Base-by-base conservation (phyloP, 1,140 invertebrate genomes). In the Meloidogyne hapla region DNA sequence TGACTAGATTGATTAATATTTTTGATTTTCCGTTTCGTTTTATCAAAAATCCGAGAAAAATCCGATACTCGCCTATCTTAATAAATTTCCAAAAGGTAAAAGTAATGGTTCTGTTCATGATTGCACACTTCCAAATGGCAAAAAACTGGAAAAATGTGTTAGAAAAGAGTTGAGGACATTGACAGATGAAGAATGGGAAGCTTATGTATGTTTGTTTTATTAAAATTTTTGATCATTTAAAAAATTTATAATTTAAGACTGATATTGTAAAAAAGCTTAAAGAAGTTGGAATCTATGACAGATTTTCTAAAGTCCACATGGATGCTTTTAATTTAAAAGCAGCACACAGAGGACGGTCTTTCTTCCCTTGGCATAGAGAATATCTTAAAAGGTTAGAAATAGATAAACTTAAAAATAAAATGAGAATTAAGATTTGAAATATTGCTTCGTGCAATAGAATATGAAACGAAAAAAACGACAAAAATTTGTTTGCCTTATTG, bases 101-200 rank as follows among this genome's bases (percentile, higher is more conserved):
- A n/a, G 3, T 6, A 18, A 56, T 56, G 48, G 48, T 15, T 15
- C 9, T n/a, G 2, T n/a, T 13, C 75, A 69, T 13, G 23, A 23
- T 25, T 81, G 80, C 61, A 75, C 66, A 5, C 45, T 81, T 38
- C 15, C 81, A 0, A 83, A 77, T 28, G 80, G 80, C 0, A 48
- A 75, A 23, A 40, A 21, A 21, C 62, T 81, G 12, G 10, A 28
- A 48, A 81, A 83, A 61, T 74, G 82, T 26, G 2, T 81, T 8
- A 65, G 80, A n/a, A 81, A 83, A 45, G 80, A 81, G 45, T 83
- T 82, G 18, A 61, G 80, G 45, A 76, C 76, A 72, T 21, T 80
- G 2, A 67, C 25, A 18, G 74, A 80, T 28, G 28, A 81, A 9
- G 79, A 81, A 69, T 12, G 77, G 23, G 21, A 8, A 75, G 23